These are phyloP conservation scores for Corticium candelabrum DNA, from an alignment of 37 sponge, comb jelly and placozoan genomes.

Conservation along the genomic window DNA sequence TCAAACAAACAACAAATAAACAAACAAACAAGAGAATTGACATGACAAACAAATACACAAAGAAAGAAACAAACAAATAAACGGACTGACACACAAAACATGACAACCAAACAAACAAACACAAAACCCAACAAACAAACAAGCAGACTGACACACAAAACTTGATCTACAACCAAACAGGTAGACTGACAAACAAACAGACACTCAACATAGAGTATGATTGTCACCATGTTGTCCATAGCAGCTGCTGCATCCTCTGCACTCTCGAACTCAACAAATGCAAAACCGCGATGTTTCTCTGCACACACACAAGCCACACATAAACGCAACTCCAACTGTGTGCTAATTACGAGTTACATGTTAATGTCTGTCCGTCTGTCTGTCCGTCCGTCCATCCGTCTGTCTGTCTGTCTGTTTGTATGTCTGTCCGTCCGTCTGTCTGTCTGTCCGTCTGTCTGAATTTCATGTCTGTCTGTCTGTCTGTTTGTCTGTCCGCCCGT, in stretches of 20 bases:
- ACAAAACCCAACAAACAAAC: background rate
- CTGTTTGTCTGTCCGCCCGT: too few species aligned
- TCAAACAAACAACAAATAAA: background rate
- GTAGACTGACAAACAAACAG: background rate
- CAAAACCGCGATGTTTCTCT: constrained; percentile 91
- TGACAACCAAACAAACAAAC: background rate
- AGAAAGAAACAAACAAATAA: background rate
- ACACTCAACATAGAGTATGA: background rate
- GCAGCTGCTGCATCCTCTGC: constrained; percentile 99
- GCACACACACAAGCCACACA: too few species aligned
- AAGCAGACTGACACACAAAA: background rate
- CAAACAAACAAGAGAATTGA: background rate
- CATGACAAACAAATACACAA: background rate
- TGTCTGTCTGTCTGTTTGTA: too few species aligned
- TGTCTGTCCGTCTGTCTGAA: too few species aligned
- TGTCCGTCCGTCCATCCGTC: too few species aligned
- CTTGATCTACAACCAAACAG: background rate
- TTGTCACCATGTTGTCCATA: constrained; percentile 84
- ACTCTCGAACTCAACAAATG: constrained; percentile 90
- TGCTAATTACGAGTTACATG: too few species aligned
- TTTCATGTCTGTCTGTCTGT: too few species aligned
- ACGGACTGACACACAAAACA: background rate
- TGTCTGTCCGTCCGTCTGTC: too few species aligned
- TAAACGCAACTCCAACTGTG: too few species aligned
- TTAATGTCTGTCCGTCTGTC: too few species aligned